Evolutionary conservation across 53 echinoderm and acorn worm genomes (phyloP), one percentile per base, ranked within the genome.

Genomic region (Zoroaster sp.): DNA sequence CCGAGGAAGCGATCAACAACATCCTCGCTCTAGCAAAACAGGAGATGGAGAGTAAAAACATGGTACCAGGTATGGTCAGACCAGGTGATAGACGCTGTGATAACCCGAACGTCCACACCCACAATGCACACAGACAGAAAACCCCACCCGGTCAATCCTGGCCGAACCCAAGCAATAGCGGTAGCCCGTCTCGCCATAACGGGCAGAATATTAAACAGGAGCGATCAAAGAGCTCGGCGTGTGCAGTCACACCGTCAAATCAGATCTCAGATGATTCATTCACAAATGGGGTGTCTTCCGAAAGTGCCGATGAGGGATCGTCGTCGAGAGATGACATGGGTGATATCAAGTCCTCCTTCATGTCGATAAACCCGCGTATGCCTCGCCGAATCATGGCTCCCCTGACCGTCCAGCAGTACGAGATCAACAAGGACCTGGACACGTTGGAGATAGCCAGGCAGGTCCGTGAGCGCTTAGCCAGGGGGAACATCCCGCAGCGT

Each of bases 1-100:
- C 96, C 30, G 99, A 99, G 34, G 99, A 94, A 73, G 98, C 96
- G 20, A 93, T 99, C 45, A 96, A 94, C 81, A 91, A 99, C 74
- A 99, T 99, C 78, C 91, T 99, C 9, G 95, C 96, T 66, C 76
- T 92, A 69, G 99, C 99, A 32, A 92, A 93, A 40, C 92, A 96
- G 80, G 99, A 99, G 76, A 93, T 99, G 91, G 99, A 96, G 71
- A 85, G 71, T 71, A 85, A 85, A 32, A 85, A 85, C 51, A 39
- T 85, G 35, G 49, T 31, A 4, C 85, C 85, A n/a, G 85, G 85
- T 30, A 85, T 85, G 85, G 85, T 85, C n/a, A 28, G 85, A 28
- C 85, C 85, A 3, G 71, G 85, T 23, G 87, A 90, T 47, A 87
- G 93, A 66, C 87, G 80, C 65, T 85, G 90, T 33, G 79, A 89